Evolutionary conservation across 2,113 vertebrate species (phyloP), one percentile per base, ranked within the genome.

Genomic region (Prunella fulvescens): DNA sequence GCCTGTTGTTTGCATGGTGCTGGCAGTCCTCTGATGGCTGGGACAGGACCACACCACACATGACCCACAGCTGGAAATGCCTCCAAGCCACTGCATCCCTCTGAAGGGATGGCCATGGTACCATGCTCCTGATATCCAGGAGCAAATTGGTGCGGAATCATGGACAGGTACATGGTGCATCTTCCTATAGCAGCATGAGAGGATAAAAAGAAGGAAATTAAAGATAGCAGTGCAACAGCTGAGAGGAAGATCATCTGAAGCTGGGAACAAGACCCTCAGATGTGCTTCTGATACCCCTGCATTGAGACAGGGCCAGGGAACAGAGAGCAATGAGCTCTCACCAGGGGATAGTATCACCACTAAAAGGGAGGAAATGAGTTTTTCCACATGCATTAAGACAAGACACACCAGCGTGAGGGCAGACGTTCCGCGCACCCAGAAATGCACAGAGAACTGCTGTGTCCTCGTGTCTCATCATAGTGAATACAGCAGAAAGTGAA

Each of bases 331-430:
- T 28, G 87, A 79, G 70, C 85, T 94, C 90, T 93, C 85, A 50
- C 78, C 3, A 0, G 78, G 95, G 87, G 53, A 51, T 16, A 14
- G 37, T 28, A 14, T 79, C 7, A 0, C 57, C 57, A 25, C 85
- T 85, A 48, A 79, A 79, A 85, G 81, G 81, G 44, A 89, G 56
- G 85, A 95, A 95, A 96, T 94, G 26, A 95, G 51, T 94, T 95
- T 95, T 96, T 96, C 93, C 92, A 88, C 96, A 93, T 96, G 93
- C 95, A 95, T 96, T 95, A 91, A 93, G 95, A 79, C 92, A 84
- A 72, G 93, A 93, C 87, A 89, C 0, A 2, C 35, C 72, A 71
- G 84, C 2, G 0, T 89, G 90, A 92, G 74, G 84, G 57, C 48
- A 71, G 92, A 84, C 71, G 78, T 64, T 84, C 69, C 92, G 74